Evolutionary conservation across 1,140 invertebrate genomes (phyloP), one percentile per base, ranked within the genome.

Genomic region (Diorhabda elongata): DNA sequence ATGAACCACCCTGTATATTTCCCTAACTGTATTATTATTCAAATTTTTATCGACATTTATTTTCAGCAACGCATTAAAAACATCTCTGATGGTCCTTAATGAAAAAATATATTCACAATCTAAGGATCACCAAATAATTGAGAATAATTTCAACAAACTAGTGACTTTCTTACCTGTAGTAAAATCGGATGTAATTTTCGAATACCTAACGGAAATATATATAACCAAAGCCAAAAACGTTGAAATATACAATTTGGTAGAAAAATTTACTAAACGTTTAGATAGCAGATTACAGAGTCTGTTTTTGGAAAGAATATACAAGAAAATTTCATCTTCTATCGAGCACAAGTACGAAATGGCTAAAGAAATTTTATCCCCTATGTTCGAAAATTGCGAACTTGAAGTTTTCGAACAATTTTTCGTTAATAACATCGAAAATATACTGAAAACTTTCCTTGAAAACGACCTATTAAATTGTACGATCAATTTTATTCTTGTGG

Each of bases 371-470:
- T 42, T 75, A 6, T 45, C 61, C 8, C 42, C 64, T 9, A 26
- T 77, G 26, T 74, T 77, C 64, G 66, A 71, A 61, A 67, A 71
- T 11, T 63, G 69, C 52, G 60, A 58, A n/a, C 41, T 68, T 11
- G 11, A 44, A 9, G 61, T 56, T 8, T 75, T 76, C 66, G 68
- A 73, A 61, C 6, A 58, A 45, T 77, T 76, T 65, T 74, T 69
- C 56, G 56, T 64, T 0, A 58, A 68, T 3, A 69, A 75, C 66
- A 71, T 76, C 41, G 58, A 66, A 61, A 44, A 47, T n/a, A 70
- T 76, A 11, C 47, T 70, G 3, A 11, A 58, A n/a, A 63, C 56
- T 42, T 69, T 75, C 9, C 58, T 62, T 63, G 52, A 61, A 57
- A 47, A 9, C 5, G 71, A 69, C 70, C 52, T 71, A 63, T 59